A percentile compares a stretch with the other conserved stretches of the same genome.
Conservation (phyloP, 2,888 invertebrate genomes). For the Theristus sp. region DNA sequence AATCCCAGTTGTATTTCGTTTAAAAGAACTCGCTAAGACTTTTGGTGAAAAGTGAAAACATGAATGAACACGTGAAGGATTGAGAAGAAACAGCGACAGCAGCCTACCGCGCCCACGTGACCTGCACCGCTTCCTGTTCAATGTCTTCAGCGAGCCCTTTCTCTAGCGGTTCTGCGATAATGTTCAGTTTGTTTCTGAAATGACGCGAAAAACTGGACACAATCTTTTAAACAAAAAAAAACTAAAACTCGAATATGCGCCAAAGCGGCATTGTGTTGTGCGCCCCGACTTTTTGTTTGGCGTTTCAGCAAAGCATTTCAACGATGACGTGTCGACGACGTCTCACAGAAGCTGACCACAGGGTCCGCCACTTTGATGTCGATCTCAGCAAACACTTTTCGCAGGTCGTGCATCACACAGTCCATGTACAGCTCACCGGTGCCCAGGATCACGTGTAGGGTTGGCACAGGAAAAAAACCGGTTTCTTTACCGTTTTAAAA, state of each 20-base stretch:
- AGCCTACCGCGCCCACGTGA: no score
- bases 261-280: no score
- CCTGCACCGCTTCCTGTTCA: conserved; percentile 86
- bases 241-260: no score
- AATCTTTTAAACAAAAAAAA: no score
- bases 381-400: conserved; percentile 44
- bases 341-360: conserved; percentile 95
- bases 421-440: conserved; percentile 95
- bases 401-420: conserved; percentile 96
- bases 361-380: conserved; percentile 84
- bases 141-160: conserved; percentile 96
- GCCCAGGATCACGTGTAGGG: conserved; percentile 86
- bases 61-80: no score
- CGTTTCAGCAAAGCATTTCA: conserved; percentile 98
- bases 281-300: conserved; percentile 78
- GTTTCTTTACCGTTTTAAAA: no score
- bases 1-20: conserved; percentile 99
- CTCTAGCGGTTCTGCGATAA: conserved; percentile 97
- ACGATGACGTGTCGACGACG: conserved; percentile 96
- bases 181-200: conserved; percentile 72
- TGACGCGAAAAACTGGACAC: no score
- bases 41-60: conserved; percentile 44
- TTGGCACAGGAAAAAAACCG: no score
- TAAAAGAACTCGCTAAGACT: conserved; percentile 95
- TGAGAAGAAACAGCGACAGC: no score